Evolutionary conservation across 2,113 vertebrate species (phyloP).

Genomic region (Phalacrocorax carbo): DNA sequence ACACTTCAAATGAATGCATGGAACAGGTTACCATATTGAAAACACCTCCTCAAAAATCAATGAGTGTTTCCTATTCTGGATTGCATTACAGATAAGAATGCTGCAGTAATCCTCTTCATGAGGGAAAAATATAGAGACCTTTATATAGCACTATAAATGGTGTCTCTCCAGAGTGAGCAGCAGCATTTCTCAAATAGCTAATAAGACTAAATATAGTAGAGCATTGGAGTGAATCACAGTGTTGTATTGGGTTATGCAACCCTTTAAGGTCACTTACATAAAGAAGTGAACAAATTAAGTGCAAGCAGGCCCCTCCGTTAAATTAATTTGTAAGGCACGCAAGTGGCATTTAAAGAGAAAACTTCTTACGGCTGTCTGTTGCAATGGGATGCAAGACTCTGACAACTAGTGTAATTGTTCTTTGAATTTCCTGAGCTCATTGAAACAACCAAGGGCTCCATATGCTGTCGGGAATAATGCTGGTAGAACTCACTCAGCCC

Average conservation of each 20-base stretch:
- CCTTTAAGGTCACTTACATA: slow-evolving; percentile 67
- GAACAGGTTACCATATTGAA: slow-evolving; percentile 34
- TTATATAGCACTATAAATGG: slow-evolving; percentile 70
- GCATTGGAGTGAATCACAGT: slow-evolving; percentile 58
- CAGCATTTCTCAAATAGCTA: slow-evolving; percentile 62
- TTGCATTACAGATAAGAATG: slow-evolving; percentile 42
- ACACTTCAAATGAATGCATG: not conserved
- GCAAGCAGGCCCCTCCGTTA: slow-evolving; percentile 15
- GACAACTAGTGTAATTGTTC: not conserved
- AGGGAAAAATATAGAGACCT: slow-evolving; percentile 56
- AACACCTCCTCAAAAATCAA: slow-evolving; percentile 44
- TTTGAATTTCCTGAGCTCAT: not conserved
- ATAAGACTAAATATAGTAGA: slow-evolving; percentile 65
- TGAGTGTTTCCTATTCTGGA: slow-evolving; percentile 50
- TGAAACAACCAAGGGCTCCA: not conserved
- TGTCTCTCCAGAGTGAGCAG: slow-evolving; percentile 42
- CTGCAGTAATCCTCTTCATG: slow-evolving; percentile 47
- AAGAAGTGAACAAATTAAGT: slow-evolving; percentile 40
- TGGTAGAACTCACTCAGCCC: not conserved
- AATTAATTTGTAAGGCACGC: not conserved
- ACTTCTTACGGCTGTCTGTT: not conserved
- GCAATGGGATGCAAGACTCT: not conserved
- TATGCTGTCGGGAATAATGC: accelerated
- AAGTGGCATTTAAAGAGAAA: slow-evolving; percentile 2
- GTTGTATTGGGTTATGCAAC: slow-evolving; percentile 46